Conservation (phyloP, 2,113 vertebrate genomes). For the Helogale parvula region DNA sequence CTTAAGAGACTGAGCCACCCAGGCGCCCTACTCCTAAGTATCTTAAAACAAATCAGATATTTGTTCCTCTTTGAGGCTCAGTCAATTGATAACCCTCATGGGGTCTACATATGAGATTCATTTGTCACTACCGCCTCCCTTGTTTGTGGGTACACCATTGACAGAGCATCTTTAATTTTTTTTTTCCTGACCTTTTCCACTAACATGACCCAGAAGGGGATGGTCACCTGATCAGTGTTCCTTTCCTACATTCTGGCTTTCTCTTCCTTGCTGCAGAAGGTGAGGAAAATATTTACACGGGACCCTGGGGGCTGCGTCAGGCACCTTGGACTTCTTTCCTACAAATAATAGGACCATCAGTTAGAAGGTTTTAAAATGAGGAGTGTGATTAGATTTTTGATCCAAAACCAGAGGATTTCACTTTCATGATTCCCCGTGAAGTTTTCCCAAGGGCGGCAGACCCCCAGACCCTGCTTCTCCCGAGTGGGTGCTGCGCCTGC, state of each 20-base stretch:
- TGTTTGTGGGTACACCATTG: neutral
- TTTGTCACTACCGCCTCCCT: neutral
- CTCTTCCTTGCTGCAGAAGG: neutral
- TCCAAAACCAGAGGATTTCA: neutral
- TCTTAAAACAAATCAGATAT: neutral
- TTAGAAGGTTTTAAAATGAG: neutral
- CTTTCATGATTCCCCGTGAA: neutral
- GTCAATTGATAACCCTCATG: rapidly evolving
- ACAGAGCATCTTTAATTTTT: neutral
- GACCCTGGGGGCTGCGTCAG: rapidly evolving
- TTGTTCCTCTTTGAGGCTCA: neutral
- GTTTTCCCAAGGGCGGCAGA: neutral
- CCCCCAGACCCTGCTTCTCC: neutral
- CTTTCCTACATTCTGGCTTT: neutral
- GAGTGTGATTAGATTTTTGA: neutral
- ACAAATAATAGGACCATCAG: neutral
- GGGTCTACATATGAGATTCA: neutral
- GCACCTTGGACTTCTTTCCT: neutral
- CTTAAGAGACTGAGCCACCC: too few relatives aligned
- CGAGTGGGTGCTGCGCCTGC: neutral
- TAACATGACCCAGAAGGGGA: neutral
- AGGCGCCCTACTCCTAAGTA: rapidly evolving
- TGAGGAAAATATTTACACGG: neutral
- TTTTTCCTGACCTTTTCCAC: neutral
- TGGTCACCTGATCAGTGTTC: neutral